Base-by-base conservation (phyloP, 2,888 invertebrate genomes). In the Chrysodeixis includens region DNA sequence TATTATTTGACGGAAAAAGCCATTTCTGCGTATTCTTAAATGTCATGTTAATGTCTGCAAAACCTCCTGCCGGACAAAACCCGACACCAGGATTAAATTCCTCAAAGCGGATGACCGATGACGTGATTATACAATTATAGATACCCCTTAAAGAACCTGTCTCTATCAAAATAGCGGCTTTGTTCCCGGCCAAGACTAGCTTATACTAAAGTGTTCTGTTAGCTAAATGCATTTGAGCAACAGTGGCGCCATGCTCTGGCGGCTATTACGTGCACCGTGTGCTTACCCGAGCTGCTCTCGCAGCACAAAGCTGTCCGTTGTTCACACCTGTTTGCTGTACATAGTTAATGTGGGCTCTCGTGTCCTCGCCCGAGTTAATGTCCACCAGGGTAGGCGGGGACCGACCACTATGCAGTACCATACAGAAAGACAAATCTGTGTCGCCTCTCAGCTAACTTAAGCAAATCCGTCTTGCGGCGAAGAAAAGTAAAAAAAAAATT, bases 271-370 rank as follows among this genome's bases (percentile, higher is more conserved):
- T 12, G 12, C 14, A 35, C 12, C 35, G 35, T 32, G 35, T 35
- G 35, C 35, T 35, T 35, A 35, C 35, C 35, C 3, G 26, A 4
- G 26, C 26, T 2, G 3, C 26, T 2, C 26, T 26, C 26, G 26
- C 26, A 26, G 26, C 26, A 26, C 26, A 26, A 26, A 26, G 26
- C 26, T 26, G 26, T 26, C 6, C 26, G 26, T 6, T 26, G 49
- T 62, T 70, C 46, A 22, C 79, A 81, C 79, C 73, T 81, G 64
- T 60, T 64, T 16, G 55, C 32, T 54, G 64, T 78, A 70, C 81
- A 72, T 80, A 79, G 30, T 67, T 81, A 75, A 79, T 78, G 72
- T 53, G 52, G 30, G 55, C 62, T 56, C 22, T 60, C 61, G 63
- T 46, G 61, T 59, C 61, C 35, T 56, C 16, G 60, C 49, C 59